Conservation (phyloP, 2,113 vertebrate genomes). For the Etheostoma spectabile region DNA sequence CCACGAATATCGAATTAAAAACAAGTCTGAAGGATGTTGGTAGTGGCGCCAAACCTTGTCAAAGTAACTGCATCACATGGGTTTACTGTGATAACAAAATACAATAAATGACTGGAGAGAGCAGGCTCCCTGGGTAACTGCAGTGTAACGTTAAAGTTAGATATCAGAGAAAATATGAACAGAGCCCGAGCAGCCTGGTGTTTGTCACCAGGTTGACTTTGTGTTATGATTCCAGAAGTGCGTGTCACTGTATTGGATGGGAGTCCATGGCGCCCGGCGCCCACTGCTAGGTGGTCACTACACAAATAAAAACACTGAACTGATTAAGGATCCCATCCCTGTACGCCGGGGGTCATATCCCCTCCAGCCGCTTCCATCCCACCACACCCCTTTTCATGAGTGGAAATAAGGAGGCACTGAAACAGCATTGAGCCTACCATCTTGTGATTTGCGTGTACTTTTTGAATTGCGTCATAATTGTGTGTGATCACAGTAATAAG, state of each 20-base stretch:
- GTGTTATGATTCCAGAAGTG: background rate
- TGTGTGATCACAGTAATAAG: background rate
- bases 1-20: background rate
- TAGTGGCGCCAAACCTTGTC: background rate
- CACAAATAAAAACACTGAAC: constrained; percentile 32
- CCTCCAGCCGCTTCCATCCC: constrained; percentile 48
- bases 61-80: background rate
- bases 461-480: background rate
- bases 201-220: background rate
- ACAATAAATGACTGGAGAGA: background rate
- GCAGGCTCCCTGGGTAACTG: background rate
- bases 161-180: constrained; percentile 35
- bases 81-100: background rate
- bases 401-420: constrained; percentile 27
- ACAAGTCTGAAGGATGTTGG: background rate
- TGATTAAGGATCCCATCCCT: constrained; percentile 48
- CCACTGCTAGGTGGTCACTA: background rate
- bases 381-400: constrained; percentile 49
- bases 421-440: background rate
- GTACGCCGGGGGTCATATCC: constrained; percentile 33
- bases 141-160: background rate
- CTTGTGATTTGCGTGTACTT: background rate
- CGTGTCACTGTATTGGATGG: constrained; percentile 2
- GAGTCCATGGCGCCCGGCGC: background rate
- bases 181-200: background rate